Percentiles rank a stretch among this genome's conserved stretches.
These are phyloP conservation scores for Nibea albiflora DNA, from an alignment of 2,113 vertebrate species.

Conservation along the genomic window DNA sequence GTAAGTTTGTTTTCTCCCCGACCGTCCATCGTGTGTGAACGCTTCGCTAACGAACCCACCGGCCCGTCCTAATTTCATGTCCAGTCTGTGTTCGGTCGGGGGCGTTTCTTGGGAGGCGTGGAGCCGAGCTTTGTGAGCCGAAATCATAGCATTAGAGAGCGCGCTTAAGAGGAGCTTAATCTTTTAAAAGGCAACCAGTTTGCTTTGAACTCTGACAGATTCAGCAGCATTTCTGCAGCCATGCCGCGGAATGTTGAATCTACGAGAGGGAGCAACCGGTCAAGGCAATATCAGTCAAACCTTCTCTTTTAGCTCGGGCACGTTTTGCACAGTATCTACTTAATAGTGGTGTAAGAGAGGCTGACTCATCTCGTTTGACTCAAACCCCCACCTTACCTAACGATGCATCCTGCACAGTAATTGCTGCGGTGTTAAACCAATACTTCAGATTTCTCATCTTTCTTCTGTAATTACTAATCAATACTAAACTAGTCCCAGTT, in stretches of 20 bases:
- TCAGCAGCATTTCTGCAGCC: constrained; percentile 15
- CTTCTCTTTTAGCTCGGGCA: background rate
- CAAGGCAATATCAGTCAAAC: background rate
- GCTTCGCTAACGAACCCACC: constrained; percentile 16
- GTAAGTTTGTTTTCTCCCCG: constrained; percentile 24
- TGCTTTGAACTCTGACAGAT: constrained; percentile 42
- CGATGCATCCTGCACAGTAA: constrained; percentile 38
- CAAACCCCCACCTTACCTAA: background rate
- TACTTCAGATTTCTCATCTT: constrained; percentile 33
- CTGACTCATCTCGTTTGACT: background rate
- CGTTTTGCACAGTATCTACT: constrained; percentile 5
- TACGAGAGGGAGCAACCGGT: background rate
- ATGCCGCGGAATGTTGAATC: constrained; percentile 20
- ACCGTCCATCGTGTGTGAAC: background rate
- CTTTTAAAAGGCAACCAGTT: constrained; percentile 37
- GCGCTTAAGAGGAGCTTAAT: constrained; percentile 23
- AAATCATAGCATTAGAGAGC: constrained; percentile 30
- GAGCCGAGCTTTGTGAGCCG: constrained; percentile 20
- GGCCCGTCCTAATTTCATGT: constrained; percentile 24
- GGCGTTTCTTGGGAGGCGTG: background rate
- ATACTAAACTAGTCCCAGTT: constrained; percentile 30
- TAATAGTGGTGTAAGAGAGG: background rate
- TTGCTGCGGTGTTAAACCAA: constrained; percentile 29
- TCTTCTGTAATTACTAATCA: constrained; percentile 50
- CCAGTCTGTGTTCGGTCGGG: background rate